A percentile compares a stretch with the other conserved stretches of the same genome.
These are phyloP conservation scores for Operophtera brumata DNA, from an alignment of 2,888 invertebrate species.

Conservation along the genomic window DNA sequence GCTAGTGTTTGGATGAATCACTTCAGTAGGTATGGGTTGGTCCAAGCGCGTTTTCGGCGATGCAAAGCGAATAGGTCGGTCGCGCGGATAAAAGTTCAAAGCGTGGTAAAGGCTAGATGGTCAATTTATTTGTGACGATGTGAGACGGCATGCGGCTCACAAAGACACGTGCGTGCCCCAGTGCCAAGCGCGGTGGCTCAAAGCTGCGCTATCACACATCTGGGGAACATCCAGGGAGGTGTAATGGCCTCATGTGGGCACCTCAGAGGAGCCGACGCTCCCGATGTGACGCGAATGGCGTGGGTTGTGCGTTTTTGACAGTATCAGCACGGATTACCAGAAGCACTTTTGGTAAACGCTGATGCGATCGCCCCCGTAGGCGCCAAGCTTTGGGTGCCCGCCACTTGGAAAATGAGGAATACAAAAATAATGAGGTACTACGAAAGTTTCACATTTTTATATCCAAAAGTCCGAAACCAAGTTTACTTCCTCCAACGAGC, in stretches of 20 bases:
- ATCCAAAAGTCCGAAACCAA: too few relatives aligned
- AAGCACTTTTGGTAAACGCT: conserved; percentile 52
- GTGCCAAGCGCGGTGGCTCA: conserved; percentile 60
- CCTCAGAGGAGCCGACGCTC: conserved; percentile 68
- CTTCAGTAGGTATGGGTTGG: conserved; percentile 16
- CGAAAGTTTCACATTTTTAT: too few relatives aligned
- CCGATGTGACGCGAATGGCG: conserved; percentile 58
- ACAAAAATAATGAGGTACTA: neutral
- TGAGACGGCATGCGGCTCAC: conserved; percentile 62
- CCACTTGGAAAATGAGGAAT: neutral
- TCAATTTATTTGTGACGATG: conserved; percentile 70
- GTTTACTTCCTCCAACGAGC: too few relatives aligned
- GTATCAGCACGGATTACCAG: conserved; percentile 54
- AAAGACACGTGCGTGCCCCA: conserved; percentile 75
- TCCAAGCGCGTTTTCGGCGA: conserved; percentile 38
- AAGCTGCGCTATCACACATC: conserved; percentile 63
- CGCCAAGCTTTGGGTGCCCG: conserved; percentile 50
- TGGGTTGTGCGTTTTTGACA: conserved; percentile 68
- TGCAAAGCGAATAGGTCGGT: conserved; percentile 43
- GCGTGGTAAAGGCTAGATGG: conserved; percentile 59
- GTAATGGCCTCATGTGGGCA: conserved; percentile 74
- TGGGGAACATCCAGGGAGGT: conserved; percentile 64
- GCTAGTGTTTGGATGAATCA: conserved; percentile 24
- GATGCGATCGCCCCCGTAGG: conserved; percentile 45
- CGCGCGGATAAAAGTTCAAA: conserved; percentile 42